A percentile compares a stretch with the other conserved stretches of the same genome.
Conservation (phyloP, 2,888 invertebrate genomes). For the Amiota communis region DNA sequence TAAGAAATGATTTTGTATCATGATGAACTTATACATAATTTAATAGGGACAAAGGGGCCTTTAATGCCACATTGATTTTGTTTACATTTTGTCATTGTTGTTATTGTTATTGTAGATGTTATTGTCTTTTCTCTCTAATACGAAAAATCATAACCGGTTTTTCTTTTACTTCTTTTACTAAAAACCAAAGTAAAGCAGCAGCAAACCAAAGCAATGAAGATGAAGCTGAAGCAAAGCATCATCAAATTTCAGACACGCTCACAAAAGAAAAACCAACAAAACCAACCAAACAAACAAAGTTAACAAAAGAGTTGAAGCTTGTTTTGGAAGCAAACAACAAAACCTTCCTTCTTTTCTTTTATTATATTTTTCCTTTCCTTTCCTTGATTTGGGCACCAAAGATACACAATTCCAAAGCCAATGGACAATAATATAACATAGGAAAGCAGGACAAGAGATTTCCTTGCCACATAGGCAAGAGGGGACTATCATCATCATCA, state of each 20-base stretch:
- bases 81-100: slow-evolving; percentile 54
- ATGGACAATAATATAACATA: slow-evolving; percentile 3
- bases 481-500: not conserved
- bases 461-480: not conserved
- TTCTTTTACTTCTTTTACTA: slow-evolving; percentile 44
- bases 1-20: too few relatives aligned
- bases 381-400: too few relatives aligned
- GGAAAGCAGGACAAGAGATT: not conserved
- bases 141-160: slow-evolving; percentile 62
- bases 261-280: slow-evolving; percentile 35
- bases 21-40: too few relatives aligned
- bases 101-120: slow-evolving; percentile 50
- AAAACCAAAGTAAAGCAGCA: slow-evolving; percentile 38
- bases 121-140: slow-evolving; percentile 55
- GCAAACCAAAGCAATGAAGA: slow-evolving; percentile 46
- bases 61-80: slow-evolving; percentile 50
- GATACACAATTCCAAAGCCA: slow-evolving; percentile 1
- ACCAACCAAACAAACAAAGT: slow-evolving; percentile 34
- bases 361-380: too few relatives aligned
- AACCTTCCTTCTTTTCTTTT: not conserved
- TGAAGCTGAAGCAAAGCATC: slow-evolving; percentile 46
- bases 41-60: too few relatives aligned
- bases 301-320: slow-evolving; percentile 20
- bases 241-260: slow-evolving; percentile 62
- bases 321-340: slow-evolving; percentile 9